Evolutionary conservation across 1,140 invertebrate genomes (phyloP).

Genomic region (Leptopilina clavipes): DNA sequence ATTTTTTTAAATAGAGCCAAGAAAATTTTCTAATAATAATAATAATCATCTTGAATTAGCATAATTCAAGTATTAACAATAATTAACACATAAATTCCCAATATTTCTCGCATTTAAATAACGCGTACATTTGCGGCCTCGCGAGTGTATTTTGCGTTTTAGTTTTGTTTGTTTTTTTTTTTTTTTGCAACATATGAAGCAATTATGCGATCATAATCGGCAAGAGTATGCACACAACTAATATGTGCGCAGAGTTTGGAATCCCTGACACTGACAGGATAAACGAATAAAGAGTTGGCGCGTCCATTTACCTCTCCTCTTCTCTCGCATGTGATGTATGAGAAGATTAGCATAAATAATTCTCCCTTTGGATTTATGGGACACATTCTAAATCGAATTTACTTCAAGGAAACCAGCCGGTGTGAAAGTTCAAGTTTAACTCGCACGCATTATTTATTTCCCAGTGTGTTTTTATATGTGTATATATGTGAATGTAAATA

Average conservation of each 20-base stretch:
- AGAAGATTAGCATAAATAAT: slow-evolving; percentile 46
- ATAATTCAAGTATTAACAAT: too few relatives aligned
- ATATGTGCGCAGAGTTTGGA: background rate
- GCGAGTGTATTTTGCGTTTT: background rate
- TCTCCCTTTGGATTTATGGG: slow-evolving; percentile 47
- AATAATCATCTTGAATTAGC: too few relatives aligned
- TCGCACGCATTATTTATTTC: slow-evolving; percentile 7
- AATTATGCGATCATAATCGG: slow-evolving; percentile 25
- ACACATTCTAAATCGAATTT: slow-evolving; percentile 53
- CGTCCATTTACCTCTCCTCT: background rate
- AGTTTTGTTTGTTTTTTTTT: too few relatives aligned
- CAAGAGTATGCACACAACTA: background rate
- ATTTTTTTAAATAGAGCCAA: too few relatives aligned
- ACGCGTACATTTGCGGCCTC: too few relatives aligned
- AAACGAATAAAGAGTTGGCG: slow-evolving; percentile 24
- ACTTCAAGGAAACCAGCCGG: slow-evolving; percentile 35
- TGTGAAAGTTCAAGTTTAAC: slow-evolving; percentile 47
- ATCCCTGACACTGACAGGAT: slow-evolving; percentile 5
- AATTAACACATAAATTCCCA: too few relatives aligned
- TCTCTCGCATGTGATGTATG: background rate
- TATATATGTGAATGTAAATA: background rate
- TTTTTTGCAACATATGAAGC: background rate
- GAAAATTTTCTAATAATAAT: too few relatives aligned
- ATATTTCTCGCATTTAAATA: too few relatives aligned
- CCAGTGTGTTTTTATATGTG: background rate